Base-by-base conservation (phyloP, 2,888 invertebrate species). In the Cyrtodaria siliqua region DNA sequence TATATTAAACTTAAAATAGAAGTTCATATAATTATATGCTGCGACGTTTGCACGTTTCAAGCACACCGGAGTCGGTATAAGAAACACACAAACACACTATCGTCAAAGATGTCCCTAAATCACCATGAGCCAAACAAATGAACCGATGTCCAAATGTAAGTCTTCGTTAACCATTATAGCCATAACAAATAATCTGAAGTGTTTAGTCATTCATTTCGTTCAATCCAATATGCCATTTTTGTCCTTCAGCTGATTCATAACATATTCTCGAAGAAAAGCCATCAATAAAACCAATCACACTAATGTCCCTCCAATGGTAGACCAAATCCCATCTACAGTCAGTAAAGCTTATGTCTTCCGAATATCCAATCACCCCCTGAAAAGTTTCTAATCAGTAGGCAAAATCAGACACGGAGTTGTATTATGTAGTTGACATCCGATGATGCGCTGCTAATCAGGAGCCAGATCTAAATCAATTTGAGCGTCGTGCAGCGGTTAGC, bases 401-500 rank as follows among this genome's bases (percentile, higher is more conserved):
- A 50, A 67, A 67, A 24, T 14, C 57, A 18, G 38, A 67, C 47
- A 49, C 67, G 24, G 49, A 67, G 49, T 57, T 29, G 4, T 33
- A 67, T 67, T 67, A 67, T 67, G 40, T 67, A 49, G 47, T 27
- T 67, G 55, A 23, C 63, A 40, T 68, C 72, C 77, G 49, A 72
- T 72, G 63, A 53, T 72, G 50, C 53, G 49, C 59, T 52, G 50
- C 59, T 72, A 78, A 78, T 78, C 72, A 78, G 64, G 12, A 18
- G 20, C 14, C 44, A 61, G 77, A 72, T 72, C 64, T 59, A 63
- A 78, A 78, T 78, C 77, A 72, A 78, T 78, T 69, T 66, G 49
- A 59, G 16, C 62, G 71, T 44, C 52, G 24, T 68, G 42, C 55
- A 33, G 23, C 24, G 40, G 62, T 26, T 52, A 44, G 55, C 50